Conservation (phyloP, 2,113 vertebrate genomes). For the Amphiprion percula region DNA sequence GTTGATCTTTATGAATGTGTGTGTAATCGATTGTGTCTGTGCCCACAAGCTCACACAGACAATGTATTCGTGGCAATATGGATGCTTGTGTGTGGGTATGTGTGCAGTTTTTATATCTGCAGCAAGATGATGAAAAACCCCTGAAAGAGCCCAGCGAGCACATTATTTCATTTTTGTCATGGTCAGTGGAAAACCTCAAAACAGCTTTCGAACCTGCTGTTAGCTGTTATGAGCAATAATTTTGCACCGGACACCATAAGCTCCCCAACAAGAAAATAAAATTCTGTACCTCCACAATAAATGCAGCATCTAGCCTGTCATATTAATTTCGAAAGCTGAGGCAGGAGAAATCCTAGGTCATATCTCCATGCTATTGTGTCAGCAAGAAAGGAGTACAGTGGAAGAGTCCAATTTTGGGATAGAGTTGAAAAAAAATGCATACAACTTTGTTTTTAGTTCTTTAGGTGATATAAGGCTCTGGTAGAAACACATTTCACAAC, state of each 20-base stretch:
- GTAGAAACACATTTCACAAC: neutral
- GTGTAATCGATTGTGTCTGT: conserved; percentile 1
- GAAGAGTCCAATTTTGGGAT: conserved; percentile 13
- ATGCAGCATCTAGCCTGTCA: conserved; percentile 34
- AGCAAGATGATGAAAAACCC: conserved; percentile 57
- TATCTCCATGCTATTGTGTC: conserved; percentile 37
- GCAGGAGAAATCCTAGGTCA: conserved; percentile 24
- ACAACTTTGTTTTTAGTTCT: conserved; percentile 1
- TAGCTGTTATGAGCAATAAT: conserved; percentile 43
- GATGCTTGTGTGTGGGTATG: conserved; percentile 11
- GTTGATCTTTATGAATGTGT: conserved; percentile 5
- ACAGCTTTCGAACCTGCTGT: conserved; percentile 29
- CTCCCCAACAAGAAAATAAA: conserved; percentile 24
- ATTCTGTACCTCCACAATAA: conserved; percentile 36
- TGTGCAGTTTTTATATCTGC: conserved; percentile 33
- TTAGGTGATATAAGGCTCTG: neutral
- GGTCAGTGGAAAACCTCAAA: conserved; percentile 48
- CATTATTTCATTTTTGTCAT: conserved; percentile 50
- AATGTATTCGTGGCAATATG: conserved; percentile 20
- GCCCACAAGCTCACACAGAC: neutral
- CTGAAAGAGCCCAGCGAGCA: conserved; percentile 55
- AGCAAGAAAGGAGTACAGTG: conserved; percentile 2
- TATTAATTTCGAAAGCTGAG: conserved; percentile 49
- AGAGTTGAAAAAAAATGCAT: conserved; percentile 20
- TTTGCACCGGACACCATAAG: conserved; percentile 31